A percentile compares a stretch with the other conserved stretches of the same genome.
phyloP scores from a whole-genome alignment of 2,888 invertebrate genomes.

The Ceriagrion tenellum region DNA sequence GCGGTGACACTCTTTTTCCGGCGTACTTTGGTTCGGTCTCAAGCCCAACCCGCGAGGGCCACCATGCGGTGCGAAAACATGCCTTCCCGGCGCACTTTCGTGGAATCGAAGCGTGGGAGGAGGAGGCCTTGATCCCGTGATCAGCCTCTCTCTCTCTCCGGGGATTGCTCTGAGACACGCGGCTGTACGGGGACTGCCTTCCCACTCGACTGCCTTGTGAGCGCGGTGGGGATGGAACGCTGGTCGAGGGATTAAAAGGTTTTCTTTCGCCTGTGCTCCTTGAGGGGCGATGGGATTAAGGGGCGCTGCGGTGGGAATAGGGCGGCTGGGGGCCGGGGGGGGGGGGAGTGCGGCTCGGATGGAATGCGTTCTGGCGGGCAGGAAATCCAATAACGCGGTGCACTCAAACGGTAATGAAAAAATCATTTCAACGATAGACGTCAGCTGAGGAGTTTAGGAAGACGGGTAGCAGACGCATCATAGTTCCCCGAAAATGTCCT shows the following conservation, averaged over 20 bases:
- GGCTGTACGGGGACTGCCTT: neutral
- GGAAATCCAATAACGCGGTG: slow-evolving; percentile 62
- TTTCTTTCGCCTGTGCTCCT: slow-evolving; percentile 1
- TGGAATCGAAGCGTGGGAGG: neutral
- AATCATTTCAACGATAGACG: slow-evolving; percentile 52
- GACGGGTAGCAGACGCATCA: no score
- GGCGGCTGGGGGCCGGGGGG: neutral
- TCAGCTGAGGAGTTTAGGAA: neutral
- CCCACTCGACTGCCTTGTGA: neutral
- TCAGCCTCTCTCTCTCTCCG: neutral
- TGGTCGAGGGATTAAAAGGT: slow-evolving; percentile 5
- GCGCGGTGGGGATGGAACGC: neutral
- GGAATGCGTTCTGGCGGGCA: slow-evolving; percentile 28
- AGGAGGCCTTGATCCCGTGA: neutral
- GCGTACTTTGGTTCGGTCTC: no score
- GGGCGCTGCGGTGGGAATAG: neutral
- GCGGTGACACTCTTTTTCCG: no score
- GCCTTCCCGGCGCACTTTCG: neutral
- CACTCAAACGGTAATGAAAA: slow-evolving; percentile 54
- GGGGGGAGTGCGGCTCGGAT: neutral
- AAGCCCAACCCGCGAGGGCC: no score
- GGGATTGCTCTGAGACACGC: neutral
- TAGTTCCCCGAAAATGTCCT: no score
- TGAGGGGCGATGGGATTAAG: neutral
- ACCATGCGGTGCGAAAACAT: no score